Evolutionary conservation across 1,140 invertebrate species (phyloP).

Genomic region (honey bee (Apis mellifera)): DNA sequence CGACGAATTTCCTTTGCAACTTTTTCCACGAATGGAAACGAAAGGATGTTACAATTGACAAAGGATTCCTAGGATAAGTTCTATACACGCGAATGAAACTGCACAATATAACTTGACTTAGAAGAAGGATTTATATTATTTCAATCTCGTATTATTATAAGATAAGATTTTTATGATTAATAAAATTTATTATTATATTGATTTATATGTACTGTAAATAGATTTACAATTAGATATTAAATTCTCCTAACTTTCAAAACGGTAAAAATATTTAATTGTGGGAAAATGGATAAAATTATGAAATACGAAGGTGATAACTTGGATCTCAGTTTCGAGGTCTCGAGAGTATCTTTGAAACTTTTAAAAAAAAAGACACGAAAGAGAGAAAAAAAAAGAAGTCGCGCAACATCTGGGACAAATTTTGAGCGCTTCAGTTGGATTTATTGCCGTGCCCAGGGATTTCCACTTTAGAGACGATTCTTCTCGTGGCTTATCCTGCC

Average conservation of each 20-base stretch:
- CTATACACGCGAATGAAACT: background rate
- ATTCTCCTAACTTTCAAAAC: too few species aligned
- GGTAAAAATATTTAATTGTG: background rate
- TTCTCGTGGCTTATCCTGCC: constrained; percentile 49
- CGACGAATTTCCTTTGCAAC: background rate
- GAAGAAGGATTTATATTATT: too few species aligned
- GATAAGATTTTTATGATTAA: too few species aligned
- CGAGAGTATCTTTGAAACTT: background rate
- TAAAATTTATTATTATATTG: too few species aligned
- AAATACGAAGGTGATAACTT: background rate
- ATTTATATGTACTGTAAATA: too few species aligned
- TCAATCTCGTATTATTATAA: too few species aligned
- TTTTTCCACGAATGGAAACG: constrained; percentile 9
- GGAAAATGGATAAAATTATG: background rate
- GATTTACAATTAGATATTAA: too few species aligned
- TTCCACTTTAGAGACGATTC: constrained; percentile 47
- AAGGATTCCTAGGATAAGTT: background rate
- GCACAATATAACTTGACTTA: background rate
- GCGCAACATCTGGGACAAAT: constrained; percentile 21
- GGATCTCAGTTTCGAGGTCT: background rate
- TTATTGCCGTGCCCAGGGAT: constrained; percentile 55
- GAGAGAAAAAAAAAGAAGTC: background rate
- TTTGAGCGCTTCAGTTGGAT: constrained; percentile 46
- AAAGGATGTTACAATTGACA: background rate
- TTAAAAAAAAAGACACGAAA: too few species aligned